phyloP scores from a whole-genome alignment of 2,797 vertebrate species.

The Gadopsis bispinosus region DNA sequence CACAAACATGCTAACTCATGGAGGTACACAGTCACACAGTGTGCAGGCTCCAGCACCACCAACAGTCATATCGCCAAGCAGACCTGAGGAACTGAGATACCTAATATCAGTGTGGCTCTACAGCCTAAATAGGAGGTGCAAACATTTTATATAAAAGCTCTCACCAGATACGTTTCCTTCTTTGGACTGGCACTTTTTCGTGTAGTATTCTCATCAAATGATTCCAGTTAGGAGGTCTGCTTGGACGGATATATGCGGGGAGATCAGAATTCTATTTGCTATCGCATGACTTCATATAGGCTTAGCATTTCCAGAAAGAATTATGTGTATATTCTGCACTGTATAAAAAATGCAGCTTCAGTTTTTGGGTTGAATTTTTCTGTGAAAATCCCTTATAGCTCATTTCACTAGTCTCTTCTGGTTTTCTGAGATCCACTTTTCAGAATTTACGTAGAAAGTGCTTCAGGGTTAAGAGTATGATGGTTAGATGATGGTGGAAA shows the following conservation, averaged over 20 bases:
- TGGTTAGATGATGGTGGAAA: slow-evolving; percentile 15
- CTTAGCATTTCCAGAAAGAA: slow-evolving; percentile 2
- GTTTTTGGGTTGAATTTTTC: slow-evolving; percentile 5
- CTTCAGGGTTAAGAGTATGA: slow-evolving; percentile 8
- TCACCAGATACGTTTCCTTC: slow-evolving; percentile 48
- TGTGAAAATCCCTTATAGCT: slow-evolving; percentile 1
- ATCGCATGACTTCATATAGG: slow-evolving; percentile 15
- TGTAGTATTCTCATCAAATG: slow-evolving; percentile 46
- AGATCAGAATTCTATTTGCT: slow-evolving; percentile 12
- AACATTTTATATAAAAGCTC: slow-evolving; percentile 64
- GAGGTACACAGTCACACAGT: slow-evolving; percentile 38
- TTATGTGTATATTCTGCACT: neutral
- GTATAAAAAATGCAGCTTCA: slow-evolving; percentile 5
- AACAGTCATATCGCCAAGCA: slow-evolving; percentile 60
- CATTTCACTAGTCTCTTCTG: neutral
- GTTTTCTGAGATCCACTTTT: slow-evolving; percentile 24
- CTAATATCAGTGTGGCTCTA: slow-evolving; percentile 48
- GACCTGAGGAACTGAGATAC: slow-evolving; percentile 12
- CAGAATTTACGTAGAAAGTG: neutral
- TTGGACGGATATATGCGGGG: slow-evolving; percentile 12
- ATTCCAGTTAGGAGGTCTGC: slow-evolving; percentile 26
- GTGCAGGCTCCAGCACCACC: slow-evolving; percentile 37
- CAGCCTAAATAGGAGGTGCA: slow-evolving; percentile 51
- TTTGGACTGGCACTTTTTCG: slow-evolving; percentile 48
- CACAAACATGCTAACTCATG: slow-evolving; percentile 53